Evolutionary conservation across 1,140 invertebrate species (phyloP), one percentile per base, ranked within the genome.

Genomic region (Octopus sinensis): DNA sequence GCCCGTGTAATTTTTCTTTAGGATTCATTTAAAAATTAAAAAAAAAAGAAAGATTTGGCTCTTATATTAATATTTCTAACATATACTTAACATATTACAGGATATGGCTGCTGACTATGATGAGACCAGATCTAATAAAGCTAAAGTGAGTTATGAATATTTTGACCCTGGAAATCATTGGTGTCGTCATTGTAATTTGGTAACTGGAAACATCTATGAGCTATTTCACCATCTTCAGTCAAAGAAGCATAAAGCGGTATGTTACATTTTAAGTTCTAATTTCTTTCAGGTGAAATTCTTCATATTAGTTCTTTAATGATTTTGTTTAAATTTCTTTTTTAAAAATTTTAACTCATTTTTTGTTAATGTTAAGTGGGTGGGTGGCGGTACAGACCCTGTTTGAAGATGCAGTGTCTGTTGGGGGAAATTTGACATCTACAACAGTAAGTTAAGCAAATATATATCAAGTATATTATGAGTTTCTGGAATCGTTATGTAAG

Each of bases 141-240:
- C 17, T 73, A 84, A 77, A 13, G 76, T 84, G n/a, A 80, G 81
- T 23, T 87, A 86, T 80, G 85, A 88, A 71, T 89, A 87, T 84
- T 86, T 87, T 83, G 89, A 90, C 80, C 84, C 83, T 12, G 88
- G 89, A 12, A 84, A 83, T 80, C 88, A 90, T 81, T 90, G 88
- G 88, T 90, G 89, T 82, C 82, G 84, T 78, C 30, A 75, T 7
- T 90, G 89, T 82, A 88, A 88, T 80, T 56, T 82, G 23, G 79
- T 88, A 9, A 84, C 76, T 76, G 78, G 79, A n/a, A 86, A 86
- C 77, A 79, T 87, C 13, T 81, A 84, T 71, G 85, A 86, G n/a
- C 82, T 84, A 56, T 84, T 89, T 51, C 82, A 87, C 62, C 89
- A 90, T 83, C 78, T 88, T 53, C 84, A 86, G 30, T 81, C 83